phyloP scores from a whole-genome alignment of 2,113 vertebrate genomes.

The Poecilia latipinna region DNA sequence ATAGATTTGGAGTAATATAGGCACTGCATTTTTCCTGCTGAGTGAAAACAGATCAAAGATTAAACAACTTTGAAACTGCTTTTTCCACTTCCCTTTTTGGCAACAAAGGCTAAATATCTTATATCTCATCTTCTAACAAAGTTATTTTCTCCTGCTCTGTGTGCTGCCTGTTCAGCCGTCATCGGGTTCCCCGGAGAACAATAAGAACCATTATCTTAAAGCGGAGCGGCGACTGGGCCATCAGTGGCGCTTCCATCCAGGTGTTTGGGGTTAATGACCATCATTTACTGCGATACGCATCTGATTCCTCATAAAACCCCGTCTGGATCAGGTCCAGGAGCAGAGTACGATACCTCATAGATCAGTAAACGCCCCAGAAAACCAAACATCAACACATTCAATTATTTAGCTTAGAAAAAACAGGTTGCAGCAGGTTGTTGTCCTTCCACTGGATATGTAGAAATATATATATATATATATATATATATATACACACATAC shows the following conservation, averaged over 20 bases:
- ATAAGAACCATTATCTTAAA: constrained; percentile 71
- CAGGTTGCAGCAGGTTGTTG: too few relatives aligned
- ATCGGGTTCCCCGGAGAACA: constrained; percentile 66
- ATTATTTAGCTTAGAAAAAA: not conserved
- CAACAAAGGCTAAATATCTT: not conserved
- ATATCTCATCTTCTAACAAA: constrained; percentile 61
- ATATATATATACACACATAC: too few relatives aligned
- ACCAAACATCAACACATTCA: not conserved
- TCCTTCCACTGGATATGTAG: too few relatives aligned
- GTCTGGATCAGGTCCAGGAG: constrained; percentile 24
- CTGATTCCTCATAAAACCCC: constrained; percentile 50
- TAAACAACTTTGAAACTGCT: not conserved
- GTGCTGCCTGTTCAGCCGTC: constrained; percentile 38
- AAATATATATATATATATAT: not conserved
- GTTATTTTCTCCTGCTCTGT: constrained; percentile 54
- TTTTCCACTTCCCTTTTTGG: not conserved
- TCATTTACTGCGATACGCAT: constrained; percentile 61
- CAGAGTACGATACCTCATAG: constrained; percentile 18
- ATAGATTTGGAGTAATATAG: too few relatives aligned
- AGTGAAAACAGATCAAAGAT: not conserved
- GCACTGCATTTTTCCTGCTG: too few relatives aligned
- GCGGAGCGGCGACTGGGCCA: constrained; percentile 12
- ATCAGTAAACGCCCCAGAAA: not conserved
- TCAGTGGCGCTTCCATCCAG: constrained; percentile 39
- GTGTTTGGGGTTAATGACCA: constrained; percentile 70